These are phyloP conservation scores for Pyrocephalus nanus DNA, from an alignment of 2,797 vertebrate species.

Conservation along the genomic window DNA sequence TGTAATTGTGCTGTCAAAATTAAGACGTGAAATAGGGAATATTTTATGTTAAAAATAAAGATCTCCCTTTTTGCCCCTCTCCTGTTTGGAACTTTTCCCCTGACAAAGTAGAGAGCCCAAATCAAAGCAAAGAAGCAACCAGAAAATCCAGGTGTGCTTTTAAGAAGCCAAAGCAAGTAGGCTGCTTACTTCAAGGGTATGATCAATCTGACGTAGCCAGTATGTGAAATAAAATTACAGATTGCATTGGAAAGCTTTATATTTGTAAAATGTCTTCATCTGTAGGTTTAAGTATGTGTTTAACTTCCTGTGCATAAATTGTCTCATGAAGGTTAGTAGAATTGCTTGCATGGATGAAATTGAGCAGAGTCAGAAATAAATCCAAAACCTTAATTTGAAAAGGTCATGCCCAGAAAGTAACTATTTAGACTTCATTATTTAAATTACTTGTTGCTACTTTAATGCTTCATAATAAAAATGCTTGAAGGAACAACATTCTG, in stretches of 20 bases:
- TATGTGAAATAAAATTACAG: not conserved
- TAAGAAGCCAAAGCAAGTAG: not conserved
- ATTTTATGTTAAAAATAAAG: not conserved
- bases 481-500: conserved; percentile 52
- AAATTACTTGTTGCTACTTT: conserved; percentile 20
- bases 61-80: not conserved
- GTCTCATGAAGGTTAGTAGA: not conserved
- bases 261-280: not conserved
- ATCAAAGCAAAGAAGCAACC: not conserved
- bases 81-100: not conserved
- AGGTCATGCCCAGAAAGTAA: conserved; percentile 18
- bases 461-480: conserved; percentile 37
- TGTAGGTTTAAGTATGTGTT: not conserved
- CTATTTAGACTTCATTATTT: conserved; percentile 26
- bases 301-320: not conserved
- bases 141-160: not conserved
- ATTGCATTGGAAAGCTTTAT: not conserved
- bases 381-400: not conserved
- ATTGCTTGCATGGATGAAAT: not conserved
- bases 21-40: not conserved
- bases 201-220: not conserved
- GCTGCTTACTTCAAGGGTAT: not conserved
- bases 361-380: conserved; percentile 3
- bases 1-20: not conserved
- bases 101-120: not conserved